Evolutionary conservation across 2,888 invertebrate species (phyloP), one percentile per base, ranked within the genome.

Genomic region (Drosophila greeni): DNA sequence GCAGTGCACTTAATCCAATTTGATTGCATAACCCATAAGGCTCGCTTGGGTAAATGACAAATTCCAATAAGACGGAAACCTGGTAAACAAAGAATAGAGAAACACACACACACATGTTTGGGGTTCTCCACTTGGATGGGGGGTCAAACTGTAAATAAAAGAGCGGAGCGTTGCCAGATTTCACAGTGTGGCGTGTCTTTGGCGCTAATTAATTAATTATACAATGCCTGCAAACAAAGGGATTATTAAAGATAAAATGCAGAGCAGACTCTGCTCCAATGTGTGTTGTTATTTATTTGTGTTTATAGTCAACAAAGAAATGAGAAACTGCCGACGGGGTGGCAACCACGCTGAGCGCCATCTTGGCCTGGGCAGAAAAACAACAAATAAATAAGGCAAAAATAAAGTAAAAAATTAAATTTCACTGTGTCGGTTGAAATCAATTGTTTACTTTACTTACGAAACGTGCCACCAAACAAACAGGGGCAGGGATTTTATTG

Each of bases 361-460:
- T 60, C 34, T 60, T 66, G 48, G 31, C 11, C 37, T 3, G 33
- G 42, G 52, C 31, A 18, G 20, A 43, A 36, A 37, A 47, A 66
- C 26, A 68, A 67, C 40, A 66, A 66, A 49, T 36, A 69, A 66
- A 37, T 48, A 53, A 51, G 20, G 45, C 36, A 66, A 66, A 33
- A 61, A 61, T 70, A 67, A 61, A 70, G 70, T 69, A 61, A 54
- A 70, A 66, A 67, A 49, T 66, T 40, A 16, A 51, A 68, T 68
- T 66, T 66, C 69, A 33, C 14, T 20, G 26, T 26, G 33, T 40
- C 14, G 11, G n/a, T 18, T 60, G 61, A 66, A 69, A 69, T 70
- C 47, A 60, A 60, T 69, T 59, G 55, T 53, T 83, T 81, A 73
- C 82, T 77, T 83, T 75, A 81, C 83, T 73, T 60, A 72, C 73